These are phyloP conservation scores for Peromyscus leucopus DNA, from an alignment of 2,113 vertebrate species.

Conservation along the genomic window DNA sequence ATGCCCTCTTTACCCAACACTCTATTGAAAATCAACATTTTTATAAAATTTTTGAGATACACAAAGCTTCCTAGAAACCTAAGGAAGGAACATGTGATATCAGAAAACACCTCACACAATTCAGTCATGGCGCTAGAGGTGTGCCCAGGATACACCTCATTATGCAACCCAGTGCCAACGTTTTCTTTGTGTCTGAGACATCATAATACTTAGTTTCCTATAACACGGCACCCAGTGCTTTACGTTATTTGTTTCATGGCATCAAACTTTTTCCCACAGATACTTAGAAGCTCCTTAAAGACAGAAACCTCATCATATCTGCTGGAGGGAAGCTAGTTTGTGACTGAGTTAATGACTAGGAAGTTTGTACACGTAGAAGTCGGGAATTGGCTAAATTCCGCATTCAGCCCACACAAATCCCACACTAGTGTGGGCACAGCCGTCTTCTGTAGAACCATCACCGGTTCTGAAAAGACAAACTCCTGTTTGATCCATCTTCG, in stretches of 20 bases:
- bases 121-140: too few relatives aligned
- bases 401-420: not conserved
- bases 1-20: not conserved
- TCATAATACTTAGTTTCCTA: not conserved
- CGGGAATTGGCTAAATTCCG: not conserved
- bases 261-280: not conserved
- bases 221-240: not conserved
- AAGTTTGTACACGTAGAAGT: too few relatives aligned
- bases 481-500: not conserved
- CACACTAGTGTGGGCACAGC: not conserved
- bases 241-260: not conserved
- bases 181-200: not conserved
- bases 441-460: not conserved
- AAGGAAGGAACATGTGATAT: not conserved
- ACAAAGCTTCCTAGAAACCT: not conserved
- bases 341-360: not conserved
- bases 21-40: not conserved
- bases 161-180: not conserved
- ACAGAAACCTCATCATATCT: not conserved
- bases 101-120: not conserved
- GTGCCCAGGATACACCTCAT: not conserved
- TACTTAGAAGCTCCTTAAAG: not conserved
- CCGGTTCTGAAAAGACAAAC: not conserved
- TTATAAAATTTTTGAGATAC: conserved; percentile 20
- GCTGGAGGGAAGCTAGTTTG: not conserved